A percentile compares a stretch with the other conserved stretches of the same genome.
Evolutionary conservation across 1,140 invertebrate genomes (phyloP).

Genomic region (Macrobrachium nipponense): DNA sequence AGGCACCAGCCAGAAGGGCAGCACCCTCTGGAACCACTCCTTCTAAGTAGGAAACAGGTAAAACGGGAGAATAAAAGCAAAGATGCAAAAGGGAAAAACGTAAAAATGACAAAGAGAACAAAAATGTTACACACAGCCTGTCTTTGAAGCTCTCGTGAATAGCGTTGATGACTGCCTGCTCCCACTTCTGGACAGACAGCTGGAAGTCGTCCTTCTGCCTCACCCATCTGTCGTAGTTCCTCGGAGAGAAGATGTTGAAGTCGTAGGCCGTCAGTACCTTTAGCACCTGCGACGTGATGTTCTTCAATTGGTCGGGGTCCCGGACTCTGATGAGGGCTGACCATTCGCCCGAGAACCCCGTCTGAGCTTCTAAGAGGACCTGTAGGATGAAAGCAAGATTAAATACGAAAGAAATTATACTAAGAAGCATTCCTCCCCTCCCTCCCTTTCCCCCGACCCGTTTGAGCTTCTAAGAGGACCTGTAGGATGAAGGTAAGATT

Average conservation of each 20-base stretch:
- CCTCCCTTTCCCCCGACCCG: conserved; percentile 60
- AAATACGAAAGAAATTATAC: too few relatives aligned
- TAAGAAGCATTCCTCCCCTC: too few relatives aligned
- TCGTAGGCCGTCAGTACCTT: conserved; percentile 58
- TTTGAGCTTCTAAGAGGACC: conserved; percentile 59
- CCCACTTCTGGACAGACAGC: conserved; percentile 56
- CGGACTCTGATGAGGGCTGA: conserved; percentile 54
- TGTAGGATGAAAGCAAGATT: background rate
- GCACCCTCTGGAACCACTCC: background rate
- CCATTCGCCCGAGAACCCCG: conserved; percentile 57
- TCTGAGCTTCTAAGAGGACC: conserved; percentile 59
- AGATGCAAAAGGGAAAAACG: background rate
- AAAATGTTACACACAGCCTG: conserved; percentile 37
- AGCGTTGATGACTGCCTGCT: conserved; percentile 38
- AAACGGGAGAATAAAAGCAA: background rate
- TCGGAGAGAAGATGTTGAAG: conserved; percentile 63
- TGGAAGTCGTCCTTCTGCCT: conserved; percentile 62
- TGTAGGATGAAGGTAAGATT: background rate
- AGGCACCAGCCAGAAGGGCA: background rate
- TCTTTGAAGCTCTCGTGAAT: conserved; percentile 57
- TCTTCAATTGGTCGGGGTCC: conserved; percentile 49
- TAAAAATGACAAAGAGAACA: too few relatives aligned
- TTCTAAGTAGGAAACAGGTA: too few relatives aligned
- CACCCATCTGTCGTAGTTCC: conserved; percentile 61
- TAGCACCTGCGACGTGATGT: conserved; percentile 52